Evolutionary conservation across 1,140 invertebrate species (phyloP), one percentile per base, ranked within the genome.

Genomic region (Drosophila quadrilineata): DNA sequence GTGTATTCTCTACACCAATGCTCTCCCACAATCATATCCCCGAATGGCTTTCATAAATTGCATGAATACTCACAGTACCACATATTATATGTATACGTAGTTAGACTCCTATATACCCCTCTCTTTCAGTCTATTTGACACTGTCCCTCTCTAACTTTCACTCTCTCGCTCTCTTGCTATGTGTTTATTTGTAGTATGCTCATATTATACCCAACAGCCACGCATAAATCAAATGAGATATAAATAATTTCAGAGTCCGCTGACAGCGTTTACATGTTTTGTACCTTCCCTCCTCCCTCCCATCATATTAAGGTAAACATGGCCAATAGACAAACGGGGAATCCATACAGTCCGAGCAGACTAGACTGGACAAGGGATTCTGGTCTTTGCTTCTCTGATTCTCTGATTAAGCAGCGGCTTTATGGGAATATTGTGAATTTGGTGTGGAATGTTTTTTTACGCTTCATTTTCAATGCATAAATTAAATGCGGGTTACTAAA

Each of bases 191-290:
- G 10, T 29, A 63, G 33, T 12, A 21, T 54, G 31, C 49, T 31
- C 50, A 66, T 57, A 64, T 48, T 54, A 60, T 29, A 29, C 35
- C 31, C 64, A 43, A 10, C 40, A 52, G 38, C 59, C 46, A 59
- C 49, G 50, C 69, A 82, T 82, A 82, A 84, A 84, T 82, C 77
- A 82, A 70, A 54, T 38, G 45, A 36, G 50, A 65, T 50, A 66
- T 56, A 57, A 71, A 63, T 60, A 58, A 54, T 66, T 66, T 36
- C 24, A 38, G 31, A 33, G 35, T 31, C 4, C 29, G 48, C 71
- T 79, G 75, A 75, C 75, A 65, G 64, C 50, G 6, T 31, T 31
- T 29, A 29, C 35, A 53, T 31, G 16, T 31, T 31, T 6, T 10
- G 2, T 3, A 8, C 24, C 40, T 6, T n/a, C 4, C 10, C 14